Evolutionary conservation across 2,113 vertebrate genomes (phyloP).

Genomic region (Cavia aperea): DNA sequence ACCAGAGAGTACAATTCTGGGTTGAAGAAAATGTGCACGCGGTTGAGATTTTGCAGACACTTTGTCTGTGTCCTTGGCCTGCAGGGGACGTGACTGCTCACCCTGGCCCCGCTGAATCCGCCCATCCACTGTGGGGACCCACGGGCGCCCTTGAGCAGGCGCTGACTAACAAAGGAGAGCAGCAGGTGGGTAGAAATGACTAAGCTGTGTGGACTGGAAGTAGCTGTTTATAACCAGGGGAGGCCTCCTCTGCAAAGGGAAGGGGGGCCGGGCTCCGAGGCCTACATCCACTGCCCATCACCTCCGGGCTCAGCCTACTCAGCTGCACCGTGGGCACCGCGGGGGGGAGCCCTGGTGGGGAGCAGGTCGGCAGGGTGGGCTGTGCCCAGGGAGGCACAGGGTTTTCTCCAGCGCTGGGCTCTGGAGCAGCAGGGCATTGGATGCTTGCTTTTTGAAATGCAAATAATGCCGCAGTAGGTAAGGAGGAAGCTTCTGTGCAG

Average conservation of each 20-base stretch:
- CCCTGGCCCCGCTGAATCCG: not conserved
- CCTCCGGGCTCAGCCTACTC: no score
- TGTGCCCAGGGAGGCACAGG: not conserved
- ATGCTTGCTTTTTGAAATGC: conserved; percentile 53
- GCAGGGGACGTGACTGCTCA: not conserved
- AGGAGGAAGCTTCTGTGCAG: not conserved
- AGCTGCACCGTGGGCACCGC: no score
- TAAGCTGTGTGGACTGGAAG: not conserved
- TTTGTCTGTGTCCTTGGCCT: not conserved
- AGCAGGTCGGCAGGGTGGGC: not conserved
- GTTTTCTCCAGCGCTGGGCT: not conserved
- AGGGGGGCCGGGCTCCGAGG: no score
- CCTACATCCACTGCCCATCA: not conserved
- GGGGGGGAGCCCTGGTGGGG: no score
- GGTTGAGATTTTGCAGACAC: not conserved
- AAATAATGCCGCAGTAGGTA: conserved; percentile 29
- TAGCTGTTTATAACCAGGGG: not conserved
- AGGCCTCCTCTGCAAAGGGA: not conserved
- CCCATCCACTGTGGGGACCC: not conserved
- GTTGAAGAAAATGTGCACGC: not conserved
- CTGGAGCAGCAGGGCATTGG: not conserved
- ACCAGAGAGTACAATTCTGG: not conserved
- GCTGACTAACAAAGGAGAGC: not conserved
- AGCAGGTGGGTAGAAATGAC: not conserved
- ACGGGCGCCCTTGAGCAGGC: not conserved